Base-by-base conservation (phyloP, 2,888 invertebrate genomes). In the Diogma glabrata region DNA sequence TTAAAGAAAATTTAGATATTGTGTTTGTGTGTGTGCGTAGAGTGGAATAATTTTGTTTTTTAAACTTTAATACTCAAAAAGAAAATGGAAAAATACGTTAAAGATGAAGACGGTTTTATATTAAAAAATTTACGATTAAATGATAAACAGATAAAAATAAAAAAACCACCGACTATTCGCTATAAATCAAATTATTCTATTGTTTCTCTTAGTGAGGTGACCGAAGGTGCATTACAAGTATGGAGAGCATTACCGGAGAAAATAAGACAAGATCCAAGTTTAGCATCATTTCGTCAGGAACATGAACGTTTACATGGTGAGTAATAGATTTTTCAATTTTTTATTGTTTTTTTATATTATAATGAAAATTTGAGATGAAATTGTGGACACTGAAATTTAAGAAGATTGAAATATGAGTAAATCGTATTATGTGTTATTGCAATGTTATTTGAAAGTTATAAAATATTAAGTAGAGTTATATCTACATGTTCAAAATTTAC, bases 181-280 rank as follows among this genome's bases (percentile, higher is more conserved):
- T 49, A 49, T 52, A 33, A 28, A 47, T 55, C 55, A 20, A 52
- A 47, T 46, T 55, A 53, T 53, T 56, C 55, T 23, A 38, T 54
- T 51, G 50, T 51, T 53, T 70, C 74, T 54, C 67, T 66, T 67
- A 75, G 75, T 64, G 79, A 79, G 63, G 72, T 79, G 57, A 79
- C 79, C 16, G 78, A 78, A 49, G 79, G 78, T 55, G 76, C 77
- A 54, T 63, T 81, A 59, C 78, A 78, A 58, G 75, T 81, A 50
- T 83, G 83, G 83, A 67, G 77, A 57, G 76, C 77, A 50, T 66
- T 83, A 22, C 83, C 83, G 1, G 80, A 82, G 59, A 75, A 75
- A 55, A 80, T 83, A 64, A 79, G 81, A 58, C 72, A 75, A 58
- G 82, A 83, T 63, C 82, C 83, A 1, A 75, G 77, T 24, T 64